phyloP scores from a whole-genome alignment of 1,140 invertebrate species.

The Heliconius melpomene region DNA sequence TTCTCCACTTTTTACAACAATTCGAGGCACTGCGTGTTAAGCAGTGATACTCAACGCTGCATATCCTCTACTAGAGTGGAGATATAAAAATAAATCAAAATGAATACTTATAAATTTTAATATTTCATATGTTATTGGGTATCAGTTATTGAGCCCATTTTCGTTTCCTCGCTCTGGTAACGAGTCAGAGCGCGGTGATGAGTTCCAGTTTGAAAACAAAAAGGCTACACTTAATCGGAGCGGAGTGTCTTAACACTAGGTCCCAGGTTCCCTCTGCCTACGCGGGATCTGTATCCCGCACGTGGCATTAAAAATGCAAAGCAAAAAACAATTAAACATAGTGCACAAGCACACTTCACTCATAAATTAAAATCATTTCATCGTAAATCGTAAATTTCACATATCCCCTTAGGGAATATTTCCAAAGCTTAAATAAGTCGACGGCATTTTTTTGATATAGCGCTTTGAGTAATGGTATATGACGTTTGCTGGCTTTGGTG shows the following conservation, averaged over 20 bases:
- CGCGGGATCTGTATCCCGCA: no score
- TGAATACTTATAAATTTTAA: no score
- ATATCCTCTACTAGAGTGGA: no score
- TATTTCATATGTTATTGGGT: no score
- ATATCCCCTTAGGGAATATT: not conserved
- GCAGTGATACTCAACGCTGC: not conserved
- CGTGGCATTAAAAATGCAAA: no score
- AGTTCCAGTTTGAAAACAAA: no score
- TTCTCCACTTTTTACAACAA: not conserved
- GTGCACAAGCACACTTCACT: not conserved
- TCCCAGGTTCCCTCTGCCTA: no score
- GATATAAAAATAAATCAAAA: not conserved
- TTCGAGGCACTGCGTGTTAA: not conserved
- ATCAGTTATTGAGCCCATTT: no score
- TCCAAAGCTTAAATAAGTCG: not conserved
- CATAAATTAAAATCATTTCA: not conserved
- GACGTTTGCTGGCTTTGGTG: not conserved
- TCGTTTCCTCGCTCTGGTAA: no score
- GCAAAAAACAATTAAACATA: not conserved
- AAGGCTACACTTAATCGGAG: no score
- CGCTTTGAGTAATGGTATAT: not conserved
- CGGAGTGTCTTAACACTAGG: no score
- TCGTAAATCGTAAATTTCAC: not conserved
- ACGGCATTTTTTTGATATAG: constrained; percentile 2
- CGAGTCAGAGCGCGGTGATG: no score